Evolutionary conservation across 2,113 vertebrate species (phyloP).

Genomic region (Ammodytes marinus): DNA sequence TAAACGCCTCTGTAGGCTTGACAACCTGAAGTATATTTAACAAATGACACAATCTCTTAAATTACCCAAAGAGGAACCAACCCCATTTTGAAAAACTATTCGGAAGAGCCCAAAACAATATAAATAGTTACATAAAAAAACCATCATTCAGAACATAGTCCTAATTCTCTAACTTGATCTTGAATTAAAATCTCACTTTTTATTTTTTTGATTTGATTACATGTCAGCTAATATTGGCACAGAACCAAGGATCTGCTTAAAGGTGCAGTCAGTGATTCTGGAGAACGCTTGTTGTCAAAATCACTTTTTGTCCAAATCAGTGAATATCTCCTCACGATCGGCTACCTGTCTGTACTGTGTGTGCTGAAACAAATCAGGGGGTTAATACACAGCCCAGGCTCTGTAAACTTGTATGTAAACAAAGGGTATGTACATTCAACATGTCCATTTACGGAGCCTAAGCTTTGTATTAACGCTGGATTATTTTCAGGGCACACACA

Average conservation of each 20-base stretch:
- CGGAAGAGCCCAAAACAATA: background rate
- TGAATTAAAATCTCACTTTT: background rate
- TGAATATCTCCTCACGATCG: too few species aligned
- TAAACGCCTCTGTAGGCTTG: background rate
- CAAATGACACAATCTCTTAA: slow-evolving; percentile 4
- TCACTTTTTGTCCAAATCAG: too few species aligned
- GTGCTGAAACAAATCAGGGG: too few species aligned
- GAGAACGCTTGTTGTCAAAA: too few species aligned
- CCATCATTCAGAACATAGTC: background rate
- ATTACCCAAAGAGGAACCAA: background rate
- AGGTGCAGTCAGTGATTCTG: too few species aligned
- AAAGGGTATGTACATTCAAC: too few species aligned
- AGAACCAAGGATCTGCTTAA: background rate
- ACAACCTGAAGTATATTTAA: background rate
- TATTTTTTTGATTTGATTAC: background rate
- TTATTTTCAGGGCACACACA: too few species aligned
- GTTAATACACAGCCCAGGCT: too few species aligned
- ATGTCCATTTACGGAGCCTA: too few species aligned
- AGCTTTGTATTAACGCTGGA: too few species aligned
- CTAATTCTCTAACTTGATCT: background rate
- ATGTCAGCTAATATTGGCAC: slow-evolving; percentile 1
- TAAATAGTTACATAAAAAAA: background rate
- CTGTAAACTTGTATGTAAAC: too few species aligned
- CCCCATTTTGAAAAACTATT: background rate
- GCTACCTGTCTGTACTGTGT: too few species aligned